Evolutionary conservation across 1,140 invertebrate genomes (phyloP), one percentile per base, ranked within the genome.

Genomic region (Phocides pigmalion): DNA sequence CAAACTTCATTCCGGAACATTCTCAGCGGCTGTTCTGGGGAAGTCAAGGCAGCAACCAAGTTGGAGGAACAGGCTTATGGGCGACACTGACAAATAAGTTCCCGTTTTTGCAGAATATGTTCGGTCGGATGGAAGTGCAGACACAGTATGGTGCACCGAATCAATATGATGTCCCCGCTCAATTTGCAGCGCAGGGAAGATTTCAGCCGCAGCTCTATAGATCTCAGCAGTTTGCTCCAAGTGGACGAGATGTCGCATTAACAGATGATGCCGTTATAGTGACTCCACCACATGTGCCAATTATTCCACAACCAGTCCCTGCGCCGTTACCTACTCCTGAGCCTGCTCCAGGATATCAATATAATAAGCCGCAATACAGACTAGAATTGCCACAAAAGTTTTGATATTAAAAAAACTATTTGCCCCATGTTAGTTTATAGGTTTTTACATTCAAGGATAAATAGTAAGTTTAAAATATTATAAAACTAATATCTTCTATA

Each of bases 201-300:
- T 68, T 64, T 41, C 70, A 68, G 49, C 35, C 58, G 2, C 73
- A 74, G 44, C 44, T 68, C 2, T 66, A 37, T 15, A 42, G 37
- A 12, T 56, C 63, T 14, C 59, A 68, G 20, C 35, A 72, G 20
- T 68, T 75, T 42, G 62, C 65, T 0, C 81, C 82, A 8, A 70
- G 72, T 1, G 76, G 64, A 4, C 80, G 87, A n/a, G 87, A 89
- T 50, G 83, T 91, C 0, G 82, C 65, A 0, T 63, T 91, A 6
- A 91, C 89, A 6, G 89, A 91, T 50, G 89, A 91, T 39, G 87
- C 89, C 4, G 79, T 91, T 1, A 87, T 91, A 16, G 73, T 91
- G 19, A 89, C 89, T 0, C 85, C 89, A 0, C 89, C 89, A 0
- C 77, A 84, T 9, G 84, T 89, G 22, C 84, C 87, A 0, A 76